Evolutionary conservation across 2,888 invertebrate species (phyloP).

Genomic region (Anarsia innoxiella): DNA sequence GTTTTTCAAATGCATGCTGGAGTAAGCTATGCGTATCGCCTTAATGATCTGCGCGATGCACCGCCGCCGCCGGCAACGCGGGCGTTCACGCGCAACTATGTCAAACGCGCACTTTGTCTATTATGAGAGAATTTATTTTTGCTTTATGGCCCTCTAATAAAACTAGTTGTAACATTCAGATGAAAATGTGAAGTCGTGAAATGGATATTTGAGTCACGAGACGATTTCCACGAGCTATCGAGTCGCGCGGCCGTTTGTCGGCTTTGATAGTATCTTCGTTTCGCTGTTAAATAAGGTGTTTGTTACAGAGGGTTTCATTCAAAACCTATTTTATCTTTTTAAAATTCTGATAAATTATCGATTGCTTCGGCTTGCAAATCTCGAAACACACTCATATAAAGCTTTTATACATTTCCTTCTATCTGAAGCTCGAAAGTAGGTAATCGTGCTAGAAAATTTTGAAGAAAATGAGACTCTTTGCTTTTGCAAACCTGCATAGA

Average conservation of each 20-base stretch:
- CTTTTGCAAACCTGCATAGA: too few species aligned
- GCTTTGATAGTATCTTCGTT: constrained; percentile 31
- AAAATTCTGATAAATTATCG: too few species aligned
- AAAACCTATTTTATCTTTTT: too few species aligned
- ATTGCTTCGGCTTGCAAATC: too few species aligned
- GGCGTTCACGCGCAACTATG: constrained; percentile 35
- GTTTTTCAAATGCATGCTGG: constrained; percentile 10
- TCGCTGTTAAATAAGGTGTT: constrained; percentile 36
- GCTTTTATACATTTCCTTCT: too few species aligned
- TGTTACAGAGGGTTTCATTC: constrained; percentile 36
- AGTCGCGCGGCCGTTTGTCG: constrained; percentile 19
- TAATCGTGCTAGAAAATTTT: too few species aligned
- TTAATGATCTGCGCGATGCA: constrained; percentile 8
- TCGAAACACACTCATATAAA: too few species aligned
- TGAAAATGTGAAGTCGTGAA: constrained; percentile 10
- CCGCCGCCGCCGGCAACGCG: background rate
- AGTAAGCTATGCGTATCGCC: constrained; percentile 9
- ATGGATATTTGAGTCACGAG: constrained; percentile 10
- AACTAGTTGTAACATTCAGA: constrained; percentile 1
- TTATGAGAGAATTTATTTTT: constrained; percentile 17
- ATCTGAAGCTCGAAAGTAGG: too few species aligned
- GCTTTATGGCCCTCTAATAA: constrained; percentile 7
- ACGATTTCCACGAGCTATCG: constrained; percentile 21
- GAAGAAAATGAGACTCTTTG: too few species aligned
- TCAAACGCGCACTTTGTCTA: constrained; percentile 47